These are phyloP conservation scores for Hydropotes inermis DNA, from an alignment of 2,113 vertebrate species.

Conservation along the genomic window DNA sequence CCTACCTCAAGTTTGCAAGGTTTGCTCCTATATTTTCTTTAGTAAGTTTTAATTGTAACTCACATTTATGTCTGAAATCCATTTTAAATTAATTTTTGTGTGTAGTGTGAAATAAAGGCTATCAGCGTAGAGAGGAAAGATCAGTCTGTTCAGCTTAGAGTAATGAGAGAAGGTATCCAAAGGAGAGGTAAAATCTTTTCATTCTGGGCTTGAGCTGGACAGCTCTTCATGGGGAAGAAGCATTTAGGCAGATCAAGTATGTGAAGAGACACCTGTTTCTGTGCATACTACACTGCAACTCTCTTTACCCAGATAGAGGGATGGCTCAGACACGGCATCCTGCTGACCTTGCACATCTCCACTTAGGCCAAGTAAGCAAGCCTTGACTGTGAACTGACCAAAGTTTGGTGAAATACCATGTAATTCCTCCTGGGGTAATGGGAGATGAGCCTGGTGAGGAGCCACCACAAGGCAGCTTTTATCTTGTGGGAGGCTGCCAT, in stretches of 20 bases:
- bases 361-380: neutral
- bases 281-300: neutral
- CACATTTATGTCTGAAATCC: neutral
- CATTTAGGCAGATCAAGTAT: neutral
- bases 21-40: neutral
- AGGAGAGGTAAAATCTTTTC: neutral
- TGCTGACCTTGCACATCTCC: neutral
- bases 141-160: neutral
- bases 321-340: neutral
- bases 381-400: neutral
- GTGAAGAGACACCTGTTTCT: neutral
- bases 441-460: neutral
- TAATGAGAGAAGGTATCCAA: neutral
- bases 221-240: neutral
- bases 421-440: neutral
- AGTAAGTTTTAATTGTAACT: constrained; percentile 14
- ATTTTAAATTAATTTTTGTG: constrained; percentile 15
- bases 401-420: neutral
- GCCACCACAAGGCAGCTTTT: neutral
- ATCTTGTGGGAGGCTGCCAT: neutral
- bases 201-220: neutral
- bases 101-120: neutral
- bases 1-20: neutral
- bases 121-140: neutral
- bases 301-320: neutral